Percentiles rank a stretch among this genome's conserved stretches.
Evolutionary conservation across 2,797 vertebrate species (phyloP).

Genomic region (Carduelis carduelis): DNA sequence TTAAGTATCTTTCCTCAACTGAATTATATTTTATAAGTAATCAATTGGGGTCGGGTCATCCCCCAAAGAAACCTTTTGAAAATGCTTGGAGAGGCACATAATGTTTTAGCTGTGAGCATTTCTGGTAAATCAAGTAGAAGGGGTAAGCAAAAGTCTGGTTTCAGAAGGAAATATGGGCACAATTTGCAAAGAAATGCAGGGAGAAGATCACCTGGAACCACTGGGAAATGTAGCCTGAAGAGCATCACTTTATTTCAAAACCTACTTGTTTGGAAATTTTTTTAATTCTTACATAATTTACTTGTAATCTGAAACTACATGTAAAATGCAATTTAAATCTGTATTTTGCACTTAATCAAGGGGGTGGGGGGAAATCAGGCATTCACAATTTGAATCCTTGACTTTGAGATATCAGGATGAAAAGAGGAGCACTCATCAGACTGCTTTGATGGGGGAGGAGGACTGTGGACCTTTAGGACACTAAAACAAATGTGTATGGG

Average conservation of each 20-base stretch:
- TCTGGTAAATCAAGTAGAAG: not conserved
- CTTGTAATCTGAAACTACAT: not conserved
- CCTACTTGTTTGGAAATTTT: not conserved
- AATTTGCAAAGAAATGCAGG: not conserved
- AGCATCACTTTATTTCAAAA: not conserved
- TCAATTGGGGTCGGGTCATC: not conserved
- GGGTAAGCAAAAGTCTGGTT: not conserved
- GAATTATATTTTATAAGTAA: not conserved
- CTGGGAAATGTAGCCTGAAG: not conserved
- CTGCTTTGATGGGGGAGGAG: rapidly evolving
- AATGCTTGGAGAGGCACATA: not conserved
- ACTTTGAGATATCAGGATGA: not conserved
- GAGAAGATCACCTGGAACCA: not conserved
- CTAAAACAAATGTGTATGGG: not conserved
- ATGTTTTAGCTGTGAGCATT: not conserved
- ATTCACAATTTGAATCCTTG: not conserved
- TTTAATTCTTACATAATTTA: not conserved
- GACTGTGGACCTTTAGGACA: not conserved
- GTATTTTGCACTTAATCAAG: not conserved
- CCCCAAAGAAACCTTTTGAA: not conserved
- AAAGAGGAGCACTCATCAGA: not conserved
- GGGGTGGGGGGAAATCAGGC: rapidly evolving
- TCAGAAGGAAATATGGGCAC: not conserved
- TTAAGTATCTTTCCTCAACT: not conserved
- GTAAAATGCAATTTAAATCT: not conserved